Percentiles rank a stretch among this genome's conserved stretches.
Evolutionary conservation across 2,888 invertebrate genomes (phyloP).

Genomic region (Lamellibrachia satsuma): DNA sequence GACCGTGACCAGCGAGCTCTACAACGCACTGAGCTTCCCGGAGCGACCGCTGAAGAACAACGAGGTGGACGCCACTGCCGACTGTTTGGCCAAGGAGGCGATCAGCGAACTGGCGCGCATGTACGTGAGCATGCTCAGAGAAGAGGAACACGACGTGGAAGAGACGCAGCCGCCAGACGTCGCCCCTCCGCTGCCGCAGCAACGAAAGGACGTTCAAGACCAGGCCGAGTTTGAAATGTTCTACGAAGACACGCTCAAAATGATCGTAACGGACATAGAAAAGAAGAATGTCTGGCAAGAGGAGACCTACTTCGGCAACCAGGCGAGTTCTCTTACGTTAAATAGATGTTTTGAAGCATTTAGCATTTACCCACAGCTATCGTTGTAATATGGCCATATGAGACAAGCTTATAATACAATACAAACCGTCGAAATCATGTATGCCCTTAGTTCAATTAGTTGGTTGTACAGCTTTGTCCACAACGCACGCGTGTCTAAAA

Average conservation of each 20-base stretch:
- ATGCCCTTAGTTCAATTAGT: no score
- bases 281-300: constrained; percentile 28
- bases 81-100: constrained; percentile 25
- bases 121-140: neutral
- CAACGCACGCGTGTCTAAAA: neutral
- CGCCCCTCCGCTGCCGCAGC: neutral
- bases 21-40: constrained; percentile 18
- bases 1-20: constrained; percentile 18
- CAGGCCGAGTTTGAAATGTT: neutral
- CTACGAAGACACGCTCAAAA: constrained; percentile 28
- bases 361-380: neutral
- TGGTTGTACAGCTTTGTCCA: neutral
- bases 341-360: no score
- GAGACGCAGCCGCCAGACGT: neutral
- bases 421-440: neutral
- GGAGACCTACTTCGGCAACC: neutral
- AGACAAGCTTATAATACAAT: neutral
- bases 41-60: constrained; percentile 1
- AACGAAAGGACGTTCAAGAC: neutral
- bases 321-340: neutral
- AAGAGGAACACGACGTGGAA: neutral
- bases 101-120: constrained; percentile 21
- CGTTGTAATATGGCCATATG: constrained; percentile 39
- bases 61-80: neutral
- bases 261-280: constrained; percentile 31